These are phyloP conservation scores for Philypnodon macrostomus DNA, from an alignment of 2,797 vertebrate species.

Conservation along the genomic window DNA sequence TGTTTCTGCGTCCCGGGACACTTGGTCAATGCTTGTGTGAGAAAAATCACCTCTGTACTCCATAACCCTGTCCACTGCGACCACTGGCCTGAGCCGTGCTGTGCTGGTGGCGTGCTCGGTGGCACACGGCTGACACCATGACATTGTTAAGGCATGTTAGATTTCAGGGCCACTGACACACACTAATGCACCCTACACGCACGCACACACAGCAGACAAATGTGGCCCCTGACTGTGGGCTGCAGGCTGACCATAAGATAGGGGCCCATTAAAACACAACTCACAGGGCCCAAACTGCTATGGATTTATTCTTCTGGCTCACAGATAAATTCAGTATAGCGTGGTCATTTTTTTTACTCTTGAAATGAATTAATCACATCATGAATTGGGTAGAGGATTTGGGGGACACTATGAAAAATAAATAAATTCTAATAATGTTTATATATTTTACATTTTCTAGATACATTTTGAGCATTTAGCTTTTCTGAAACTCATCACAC, in stretches of 20 bases:
- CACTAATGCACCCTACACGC: conserved; percentile 21
- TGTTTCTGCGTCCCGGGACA: conserved; percentile 49
- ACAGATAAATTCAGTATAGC: no score
- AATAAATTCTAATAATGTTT: no score
- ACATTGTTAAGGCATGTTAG: conserved; percentile 66
- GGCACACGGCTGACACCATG: conserved; percentile 47
- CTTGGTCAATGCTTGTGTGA: conserved; percentile 44
- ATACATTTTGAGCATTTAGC: no score
- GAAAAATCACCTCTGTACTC: conserved; percentile 53
- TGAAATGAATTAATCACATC: no score
- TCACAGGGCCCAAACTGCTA: no score
- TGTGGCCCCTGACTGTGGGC: not conserved
- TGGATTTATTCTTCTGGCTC: no score
- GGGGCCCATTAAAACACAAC: not conserved
- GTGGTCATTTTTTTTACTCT: no score
- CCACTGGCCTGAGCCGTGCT: conserved; percentile 16
- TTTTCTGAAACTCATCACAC: no score
- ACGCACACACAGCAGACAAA: conserved; percentile 7
- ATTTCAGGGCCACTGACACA: conserved; percentile 49
- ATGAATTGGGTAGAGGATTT: no score
- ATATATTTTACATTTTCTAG: no score
- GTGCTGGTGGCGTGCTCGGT: conserved; percentile 3
- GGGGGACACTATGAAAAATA: no score
- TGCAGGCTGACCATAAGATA: no score
- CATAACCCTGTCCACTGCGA: conserved; percentile 43